Evolutionary conservation across 2,113 vertebrate species (phyloP).

Genomic region (Dissostichus mawsoni): DNA sequence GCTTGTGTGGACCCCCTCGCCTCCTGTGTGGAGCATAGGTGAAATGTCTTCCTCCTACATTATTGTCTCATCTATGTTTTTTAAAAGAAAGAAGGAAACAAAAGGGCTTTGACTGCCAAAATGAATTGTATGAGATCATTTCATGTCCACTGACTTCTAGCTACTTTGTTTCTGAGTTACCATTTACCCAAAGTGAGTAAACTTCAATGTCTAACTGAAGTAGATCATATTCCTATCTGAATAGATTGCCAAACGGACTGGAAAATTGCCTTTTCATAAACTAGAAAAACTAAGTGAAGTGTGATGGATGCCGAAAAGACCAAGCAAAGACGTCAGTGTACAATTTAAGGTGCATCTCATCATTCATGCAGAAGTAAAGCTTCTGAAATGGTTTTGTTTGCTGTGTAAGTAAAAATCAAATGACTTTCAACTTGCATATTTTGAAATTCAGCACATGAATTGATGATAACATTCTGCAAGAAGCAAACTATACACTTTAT

Average conservation of each 20-base stretch:
- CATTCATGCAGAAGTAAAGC: background rate
- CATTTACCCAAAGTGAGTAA: background rate
- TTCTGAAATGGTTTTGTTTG: background rate
- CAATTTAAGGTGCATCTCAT: background rate
- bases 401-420: background rate
- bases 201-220: background rate
- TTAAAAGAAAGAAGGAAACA: background rate
- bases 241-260: background rate
- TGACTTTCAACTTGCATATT: background rate
- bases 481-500: background rate
- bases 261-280: too few species aligned
- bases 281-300: background rate
- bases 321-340: background rate
- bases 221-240: background rate
- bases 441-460: background rate
- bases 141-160: background rate
- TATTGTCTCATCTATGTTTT: background rate
- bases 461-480: background rate
- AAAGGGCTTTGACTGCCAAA: background rate
- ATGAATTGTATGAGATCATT: background rate
- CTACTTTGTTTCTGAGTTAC: background rate
- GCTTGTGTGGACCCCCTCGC: slow-evolving; percentile 92
- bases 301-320: background rate
- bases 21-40: slow-evolving; percentile 96
- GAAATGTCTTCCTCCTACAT: slow-evolving; percentile 2